Evolutionary conservation across 2,797 vertebrate species (phyloP).

Genomic region (Rhynchonycteris naso): DNA sequence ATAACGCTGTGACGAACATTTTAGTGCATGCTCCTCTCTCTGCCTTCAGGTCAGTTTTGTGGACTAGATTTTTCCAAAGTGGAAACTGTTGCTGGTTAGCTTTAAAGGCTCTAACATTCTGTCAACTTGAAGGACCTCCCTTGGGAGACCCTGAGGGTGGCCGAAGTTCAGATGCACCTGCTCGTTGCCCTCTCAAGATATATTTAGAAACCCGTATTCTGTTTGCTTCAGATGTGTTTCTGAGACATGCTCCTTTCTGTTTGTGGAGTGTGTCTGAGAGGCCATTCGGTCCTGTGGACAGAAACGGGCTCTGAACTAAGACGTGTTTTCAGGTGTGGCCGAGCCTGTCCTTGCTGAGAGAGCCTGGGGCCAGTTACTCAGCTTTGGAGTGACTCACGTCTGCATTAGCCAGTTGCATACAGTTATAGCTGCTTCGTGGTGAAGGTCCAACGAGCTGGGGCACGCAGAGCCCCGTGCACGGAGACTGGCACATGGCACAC

Average conservation of each 20-base stretch:
- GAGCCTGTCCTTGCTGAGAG: not conserved
- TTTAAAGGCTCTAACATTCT: not conserved
- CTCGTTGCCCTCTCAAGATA: not conserved
- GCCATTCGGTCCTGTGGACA: not conserved
- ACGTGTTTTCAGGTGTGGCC: not conserved
- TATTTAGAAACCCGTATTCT: not conserved
- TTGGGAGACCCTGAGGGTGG: not conserved
- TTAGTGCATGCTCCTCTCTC: rapidly evolving
- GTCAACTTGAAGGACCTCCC: not conserved
- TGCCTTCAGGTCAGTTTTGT: not conserved
- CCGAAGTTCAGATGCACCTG: not conserved
- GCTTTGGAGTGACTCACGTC: not conserved
- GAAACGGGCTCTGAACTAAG: not conserved
- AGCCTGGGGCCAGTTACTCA: not conserved
- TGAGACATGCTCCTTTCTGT: not conserved
- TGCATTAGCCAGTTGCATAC: not conserved
- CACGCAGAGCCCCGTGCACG: rapidly evolving
- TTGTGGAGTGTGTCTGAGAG: not conserved
- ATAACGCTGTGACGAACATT: not conserved
- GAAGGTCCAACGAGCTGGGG: not conserved
- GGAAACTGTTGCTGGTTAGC: not conserved
- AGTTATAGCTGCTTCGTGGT: not conserved
- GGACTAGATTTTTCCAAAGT: not conserved
- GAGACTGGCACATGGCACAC: not conserved
- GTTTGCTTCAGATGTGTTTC: not conserved